Conservation (phyloP, 2,797 vertebrate genomes). For the Serranus cabrilla region DNA sequence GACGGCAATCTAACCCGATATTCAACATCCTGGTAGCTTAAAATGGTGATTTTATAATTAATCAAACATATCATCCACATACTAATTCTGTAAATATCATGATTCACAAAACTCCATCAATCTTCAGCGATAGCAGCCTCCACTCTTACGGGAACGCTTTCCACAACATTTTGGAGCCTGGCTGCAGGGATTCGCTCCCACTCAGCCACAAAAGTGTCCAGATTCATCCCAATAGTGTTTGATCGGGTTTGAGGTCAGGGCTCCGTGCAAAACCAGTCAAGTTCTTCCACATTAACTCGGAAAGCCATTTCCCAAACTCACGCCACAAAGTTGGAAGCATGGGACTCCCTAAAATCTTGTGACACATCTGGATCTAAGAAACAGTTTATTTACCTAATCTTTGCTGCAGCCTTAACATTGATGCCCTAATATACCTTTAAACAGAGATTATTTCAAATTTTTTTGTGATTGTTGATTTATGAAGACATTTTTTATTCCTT, state of each 20-base stretch:
- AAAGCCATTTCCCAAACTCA: neutral
- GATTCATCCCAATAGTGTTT: neutral
- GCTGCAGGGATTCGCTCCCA: neutral
- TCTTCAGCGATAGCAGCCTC: neutral
- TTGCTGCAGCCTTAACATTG: too few species aligned
- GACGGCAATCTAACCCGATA: neutral
- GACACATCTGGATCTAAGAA: too few species aligned
- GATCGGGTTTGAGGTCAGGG: neutral
- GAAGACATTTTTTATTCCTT: too few species aligned
- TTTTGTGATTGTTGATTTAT: too few species aligned
- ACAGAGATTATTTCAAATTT: too few species aligned
- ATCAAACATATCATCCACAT: neutral
- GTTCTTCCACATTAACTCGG: neutral
- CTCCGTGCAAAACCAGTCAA: neutral
- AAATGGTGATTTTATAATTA: neutral
- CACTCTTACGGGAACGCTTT: neutral
- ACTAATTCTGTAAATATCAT: too few species aligned
- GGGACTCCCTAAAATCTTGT: too few species aligned
- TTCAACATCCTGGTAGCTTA: neutral
- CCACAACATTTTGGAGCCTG: neutral
- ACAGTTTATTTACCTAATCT: too few species aligned
- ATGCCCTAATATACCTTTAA: too few species aligned
- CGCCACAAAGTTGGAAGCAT: neutral
- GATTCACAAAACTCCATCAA: too few species aligned
- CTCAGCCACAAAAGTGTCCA: neutral